Conservation (phyloP, 2,888 invertebrate genomes). For the Oegoconia quadripuncta region DNA sequence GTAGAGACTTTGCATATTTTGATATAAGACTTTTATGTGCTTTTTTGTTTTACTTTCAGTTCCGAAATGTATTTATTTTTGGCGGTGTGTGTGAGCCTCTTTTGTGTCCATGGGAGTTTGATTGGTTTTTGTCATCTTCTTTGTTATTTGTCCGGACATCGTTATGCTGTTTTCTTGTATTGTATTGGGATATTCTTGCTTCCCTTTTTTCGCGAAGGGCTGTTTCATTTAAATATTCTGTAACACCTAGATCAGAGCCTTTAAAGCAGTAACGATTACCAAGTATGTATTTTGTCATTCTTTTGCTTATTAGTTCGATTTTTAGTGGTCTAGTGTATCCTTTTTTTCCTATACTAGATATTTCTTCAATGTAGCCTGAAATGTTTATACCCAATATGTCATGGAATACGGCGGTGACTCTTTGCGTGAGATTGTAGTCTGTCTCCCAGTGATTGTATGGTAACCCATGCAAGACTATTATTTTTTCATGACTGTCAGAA, state of each 20-base stretch:
- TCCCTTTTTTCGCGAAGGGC: slow-evolving; percentile 1
- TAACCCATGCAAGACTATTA: neutral
- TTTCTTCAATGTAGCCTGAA: slow-evolving; percentile 7
- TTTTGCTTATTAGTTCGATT: slow-evolving; percentile 11
- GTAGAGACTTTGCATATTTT: too few relatives aligned
- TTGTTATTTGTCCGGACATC: too few relatives aligned
- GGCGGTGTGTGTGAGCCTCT: too few relatives aligned
- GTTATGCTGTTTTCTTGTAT: too few relatives aligned
- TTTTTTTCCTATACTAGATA: slow-evolving; percentile 8
- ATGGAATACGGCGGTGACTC: slow-evolving; percentile 1
- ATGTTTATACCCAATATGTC: slow-evolving; percentile 8
- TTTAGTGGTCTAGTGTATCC: slow-evolving; percentile 6
- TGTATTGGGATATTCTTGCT: too few relatives aligned
- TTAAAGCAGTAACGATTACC: slow-evolving; percentile 2
- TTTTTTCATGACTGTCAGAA: neutral
- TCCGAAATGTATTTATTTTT: too few relatives aligned
- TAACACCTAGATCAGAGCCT: too few relatives aligned
- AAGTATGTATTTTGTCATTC: slow-evolving; percentile 8
- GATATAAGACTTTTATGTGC: too few relatives aligned
- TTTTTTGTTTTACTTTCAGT: too few relatives aligned
- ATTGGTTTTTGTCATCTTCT: too few relatives aligned
- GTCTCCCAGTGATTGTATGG: slow-evolving; percentile 3
- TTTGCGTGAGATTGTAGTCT: slow-evolving; percentile 2
- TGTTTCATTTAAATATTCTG: slow-evolving; percentile 3
- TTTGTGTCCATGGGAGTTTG: too few relatives aligned